These are phyloP conservation scores for Aplochiton taeniatus DNA, from an alignment of 2,797 vertebrate species.

Conservation along the genomic window DNA sequence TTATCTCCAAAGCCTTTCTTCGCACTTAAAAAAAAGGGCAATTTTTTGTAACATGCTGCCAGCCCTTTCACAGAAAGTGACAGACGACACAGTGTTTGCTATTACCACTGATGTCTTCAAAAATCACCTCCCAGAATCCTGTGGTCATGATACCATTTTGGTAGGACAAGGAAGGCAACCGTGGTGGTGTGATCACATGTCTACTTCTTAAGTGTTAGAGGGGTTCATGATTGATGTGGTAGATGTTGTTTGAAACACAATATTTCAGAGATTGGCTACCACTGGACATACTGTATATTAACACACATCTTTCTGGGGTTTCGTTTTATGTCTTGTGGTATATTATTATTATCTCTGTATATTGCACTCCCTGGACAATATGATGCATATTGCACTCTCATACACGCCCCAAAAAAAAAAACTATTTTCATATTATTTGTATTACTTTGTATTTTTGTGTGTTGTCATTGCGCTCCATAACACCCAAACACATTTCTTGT, in stretches of 20 bases:
- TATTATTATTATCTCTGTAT: too few relatives aligned
- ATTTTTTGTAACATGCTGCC: constrained; percentile 51
- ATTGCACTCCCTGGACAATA: too few relatives aligned
- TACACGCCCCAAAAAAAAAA: neutral
- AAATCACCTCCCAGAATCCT: constrained; percentile 50
- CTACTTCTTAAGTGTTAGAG: constrained; percentile 26
- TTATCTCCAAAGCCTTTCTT: constrained; percentile 51
- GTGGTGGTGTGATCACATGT: neutral
- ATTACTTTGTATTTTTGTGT: too few relatives aligned
- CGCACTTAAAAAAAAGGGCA: constrained; percentile 60
- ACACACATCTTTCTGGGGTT: too few relatives aligned
- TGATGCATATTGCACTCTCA: neutral
- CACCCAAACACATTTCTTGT: too few relatives aligned
- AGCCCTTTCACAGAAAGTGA: constrained; percentile 23
- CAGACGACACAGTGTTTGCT: constrained; percentile 50
- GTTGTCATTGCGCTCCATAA: too few relatives aligned
- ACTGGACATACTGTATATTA: neutral
- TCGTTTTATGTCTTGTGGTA: too few relatives aligned
- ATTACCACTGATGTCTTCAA: constrained; percentile 61
- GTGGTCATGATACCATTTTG: neutral
- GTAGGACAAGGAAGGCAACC: constrained; percentile 27
- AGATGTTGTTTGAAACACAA: constrained; percentile 45
- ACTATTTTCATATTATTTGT: constrained; percentile 1
- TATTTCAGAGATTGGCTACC: neutral
- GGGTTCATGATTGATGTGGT: constrained; percentile 60